These are phyloP conservation scores for Willisornis vidua DNA, from an alignment of 2,113 vertebrate species.

Conservation along the genomic window DNA sequence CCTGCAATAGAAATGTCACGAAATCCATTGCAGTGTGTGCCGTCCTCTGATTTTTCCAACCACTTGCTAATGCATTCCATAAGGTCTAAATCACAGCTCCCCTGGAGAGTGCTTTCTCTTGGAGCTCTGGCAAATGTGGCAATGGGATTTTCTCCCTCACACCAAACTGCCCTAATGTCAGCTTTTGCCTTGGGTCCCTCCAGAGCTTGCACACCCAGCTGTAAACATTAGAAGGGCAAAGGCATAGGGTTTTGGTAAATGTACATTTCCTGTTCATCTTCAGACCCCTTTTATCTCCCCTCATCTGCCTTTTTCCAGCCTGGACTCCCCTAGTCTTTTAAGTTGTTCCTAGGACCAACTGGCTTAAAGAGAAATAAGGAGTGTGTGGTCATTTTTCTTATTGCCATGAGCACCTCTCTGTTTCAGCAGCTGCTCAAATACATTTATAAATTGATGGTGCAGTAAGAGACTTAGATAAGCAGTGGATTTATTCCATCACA, in stretches of 20 bases:
- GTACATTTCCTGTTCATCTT: not conserved
- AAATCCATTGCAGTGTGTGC: not conserved
- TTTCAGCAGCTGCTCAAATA: not conserved
- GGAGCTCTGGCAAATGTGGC: fast-evolving
- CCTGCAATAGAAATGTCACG: slow-evolving; percentile 25
- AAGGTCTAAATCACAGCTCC: slow-evolving; percentile 2
- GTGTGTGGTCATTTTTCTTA: not conserved
- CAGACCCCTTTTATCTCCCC: not conserved
- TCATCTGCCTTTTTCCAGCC: not conserved
- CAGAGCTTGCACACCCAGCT: not conserved
- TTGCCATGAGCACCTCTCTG: not conserved
- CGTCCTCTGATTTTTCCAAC: not conserved
- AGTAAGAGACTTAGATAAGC: not conserved
- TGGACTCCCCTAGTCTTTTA: not conserved
- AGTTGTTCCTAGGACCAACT: not conserved
- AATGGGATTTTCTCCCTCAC: not conserved
- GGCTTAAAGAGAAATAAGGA: not conserved
- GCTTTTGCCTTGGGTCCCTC: not conserved
- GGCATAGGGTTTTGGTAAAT: not conserved
- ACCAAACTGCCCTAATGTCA: not conserved
- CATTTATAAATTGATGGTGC: not conserved
- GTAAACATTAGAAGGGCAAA: not conserved
- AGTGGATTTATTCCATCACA: not conserved
- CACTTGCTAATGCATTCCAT: slow-evolving; percentile 3
- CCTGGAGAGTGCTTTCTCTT: not conserved